Conservation (phyloP, 2,888 invertebrate species). For the Macrosoma leucophasiata region DNA sequence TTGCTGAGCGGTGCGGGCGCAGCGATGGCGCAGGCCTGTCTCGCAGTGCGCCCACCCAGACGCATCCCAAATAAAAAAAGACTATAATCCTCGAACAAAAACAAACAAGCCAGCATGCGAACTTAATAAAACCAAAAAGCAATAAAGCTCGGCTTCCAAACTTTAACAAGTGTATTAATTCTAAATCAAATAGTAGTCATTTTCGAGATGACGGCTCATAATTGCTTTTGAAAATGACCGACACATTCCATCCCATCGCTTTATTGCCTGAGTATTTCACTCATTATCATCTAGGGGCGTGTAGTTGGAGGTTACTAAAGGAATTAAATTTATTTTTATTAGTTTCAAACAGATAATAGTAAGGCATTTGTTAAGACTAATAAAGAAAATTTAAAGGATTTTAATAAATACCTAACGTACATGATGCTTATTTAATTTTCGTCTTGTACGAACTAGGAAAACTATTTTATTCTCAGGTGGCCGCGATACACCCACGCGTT, state of each 20-base stretch:
- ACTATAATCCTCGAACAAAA: slow-evolving; percentile 60
- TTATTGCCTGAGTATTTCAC: slow-evolving; percentile 61
- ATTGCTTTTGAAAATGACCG: slow-evolving; percentile 64
- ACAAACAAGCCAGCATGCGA: slow-evolving; percentile 70
- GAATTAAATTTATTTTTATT: too few species aligned
- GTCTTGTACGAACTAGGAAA: too few species aligned
- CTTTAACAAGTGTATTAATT: slow-evolving; percentile 76
- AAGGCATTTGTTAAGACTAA: too few species aligned
- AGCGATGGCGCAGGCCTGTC: slow-evolving; percentile 63
- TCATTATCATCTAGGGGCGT: slow-evolving; percentile 55
- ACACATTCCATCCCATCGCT: slow-evolving; percentile 61
- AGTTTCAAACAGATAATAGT: too few species aligned
- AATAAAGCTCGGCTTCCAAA: slow-evolving; percentile 69
- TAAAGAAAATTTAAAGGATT: too few species aligned
- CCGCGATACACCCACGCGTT: slow-evolving; percentile 47
- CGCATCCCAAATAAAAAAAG: slow-evolving; percentile 53
- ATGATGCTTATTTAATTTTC: too few species aligned
- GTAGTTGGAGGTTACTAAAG: too few species aligned
- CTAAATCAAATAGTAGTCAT: slow-evolving; percentile 72
- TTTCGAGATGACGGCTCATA: slow-evolving; percentile 66
- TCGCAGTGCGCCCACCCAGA: slow-evolving; percentile 69
- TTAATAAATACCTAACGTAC: too few species aligned
- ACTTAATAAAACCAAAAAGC: slow-evolving; percentile 70
- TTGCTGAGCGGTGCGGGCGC: slow-evolving; percentile 52
- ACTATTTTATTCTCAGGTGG: too few species aligned